Percentiles rank a stretch among this genome's conserved stretches.
Evolutionary conservation across 2,797 vertebrate genomes (phyloP).

Genomic region (Rhabdophis nuchalis): DNA sequence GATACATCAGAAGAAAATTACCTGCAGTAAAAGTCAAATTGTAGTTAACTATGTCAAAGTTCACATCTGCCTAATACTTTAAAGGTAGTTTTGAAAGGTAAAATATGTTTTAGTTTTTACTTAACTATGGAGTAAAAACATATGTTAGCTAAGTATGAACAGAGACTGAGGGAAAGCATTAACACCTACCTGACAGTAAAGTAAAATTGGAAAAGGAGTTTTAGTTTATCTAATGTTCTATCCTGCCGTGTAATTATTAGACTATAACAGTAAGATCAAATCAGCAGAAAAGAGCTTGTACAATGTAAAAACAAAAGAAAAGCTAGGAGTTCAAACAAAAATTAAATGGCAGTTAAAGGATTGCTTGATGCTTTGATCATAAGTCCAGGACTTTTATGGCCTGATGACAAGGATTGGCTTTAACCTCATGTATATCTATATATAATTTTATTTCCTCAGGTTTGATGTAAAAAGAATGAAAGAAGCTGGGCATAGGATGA

Average conservation of each 20-base stretch:
- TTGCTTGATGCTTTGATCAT: conserved; percentile 82
- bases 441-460: conserved; percentile 1
- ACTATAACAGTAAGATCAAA: conserved; percentile 1
- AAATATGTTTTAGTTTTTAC: conserved; percentile 52
- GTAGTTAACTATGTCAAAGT: conserved; percentile 53
- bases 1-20: conserved; percentile 35
- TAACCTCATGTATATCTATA: neutral
- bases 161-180: conserved; percentile 34
- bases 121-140: conserved; percentile 60
- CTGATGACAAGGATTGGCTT: conserved; percentile 66
- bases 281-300: neutral
- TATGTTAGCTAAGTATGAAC: conserved; percentile 33
- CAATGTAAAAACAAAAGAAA: conserved; percentile 57
- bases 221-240: conserved; percentile 6
- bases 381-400: conserved; percentile 73
- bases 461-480: neutral
- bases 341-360: conserved; percentile 75
- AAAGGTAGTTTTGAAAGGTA: conserved; percentile 44
- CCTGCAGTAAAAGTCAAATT: conserved; percentile 50
- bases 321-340: conserved; percentile 76
- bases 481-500: neutral
- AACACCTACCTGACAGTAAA: conserved; percentile 7
- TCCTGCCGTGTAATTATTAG: neutral
- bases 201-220: neutral
- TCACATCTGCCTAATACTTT: conserved; percentile 49